Evolutionary conservation across 1,140 invertebrate species (phyloP).

Genomic region (Melanaphis sacchari): DNA sequence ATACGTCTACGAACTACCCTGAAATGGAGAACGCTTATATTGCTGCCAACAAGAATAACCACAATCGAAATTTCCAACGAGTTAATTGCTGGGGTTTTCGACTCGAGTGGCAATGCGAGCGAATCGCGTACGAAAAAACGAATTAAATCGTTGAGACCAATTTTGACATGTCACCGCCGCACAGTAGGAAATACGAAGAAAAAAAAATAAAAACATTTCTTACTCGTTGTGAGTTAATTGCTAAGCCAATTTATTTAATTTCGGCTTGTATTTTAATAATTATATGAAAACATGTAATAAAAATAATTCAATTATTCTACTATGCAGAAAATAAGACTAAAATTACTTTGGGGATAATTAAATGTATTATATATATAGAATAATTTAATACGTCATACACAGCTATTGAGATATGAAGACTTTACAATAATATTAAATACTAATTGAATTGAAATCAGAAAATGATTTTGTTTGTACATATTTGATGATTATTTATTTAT

Average conservation of each 20-base stretch:
- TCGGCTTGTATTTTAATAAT: not conserved
- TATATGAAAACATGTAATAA: not conserved
- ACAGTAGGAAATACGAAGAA: not conserved
- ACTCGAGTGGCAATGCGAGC: not conserved
- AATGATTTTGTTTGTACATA: not conserved
- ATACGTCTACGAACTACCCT: not conserved
- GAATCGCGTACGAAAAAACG: not conserved
- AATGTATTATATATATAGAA: not conserved
- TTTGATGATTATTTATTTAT: not conserved
- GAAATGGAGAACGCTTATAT: conserved; percentile 38
- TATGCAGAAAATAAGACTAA: not conserved
- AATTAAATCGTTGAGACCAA: not conserved
- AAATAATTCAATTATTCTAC: not conserved
- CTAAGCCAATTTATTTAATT: not conserved
- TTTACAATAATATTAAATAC: not conserved
- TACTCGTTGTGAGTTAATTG: not conserved
- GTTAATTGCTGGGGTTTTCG: conserved; percentile 46
- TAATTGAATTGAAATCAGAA: not conserved
- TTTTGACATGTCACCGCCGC: not conserved
- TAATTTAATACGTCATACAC: not conserved
- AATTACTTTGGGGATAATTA: not conserved
- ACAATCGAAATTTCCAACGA: conserved; percentile 38
- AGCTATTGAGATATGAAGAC: not conserved
- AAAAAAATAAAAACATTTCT: not conserved
- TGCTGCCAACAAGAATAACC: conserved; percentile 45